Evolutionary conservation across 2,113 vertebrate species (phyloP), one percentile per base, ranked within the genome.

Genomic region (Rhinolophus ferrumequinum): DNA sequence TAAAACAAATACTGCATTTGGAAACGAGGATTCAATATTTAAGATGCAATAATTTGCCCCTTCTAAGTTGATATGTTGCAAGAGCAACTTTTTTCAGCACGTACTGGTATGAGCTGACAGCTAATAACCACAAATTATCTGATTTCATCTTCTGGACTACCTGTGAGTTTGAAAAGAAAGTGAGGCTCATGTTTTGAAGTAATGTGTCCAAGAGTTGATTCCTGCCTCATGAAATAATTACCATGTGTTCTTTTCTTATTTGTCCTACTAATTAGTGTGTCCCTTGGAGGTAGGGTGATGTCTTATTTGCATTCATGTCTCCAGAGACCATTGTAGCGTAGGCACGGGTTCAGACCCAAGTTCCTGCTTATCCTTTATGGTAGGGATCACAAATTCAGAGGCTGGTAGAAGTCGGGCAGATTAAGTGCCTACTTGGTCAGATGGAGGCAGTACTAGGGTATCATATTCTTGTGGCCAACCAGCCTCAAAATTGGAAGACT

Each of bases 351-450:
- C n/a, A 64, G 21, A 33, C 1, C 69, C 19, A 22, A 66, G 9
- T 9, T 44, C 50, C 67, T 15, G 8, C 8, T 85, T 47, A 38
- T 13, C 24, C 10, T 33, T 26, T 33, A 9, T 14, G 35, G 26
- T 0, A 50, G 9, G 35, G 35, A 21, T 28, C 10, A 30, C 8
- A 75, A 0, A 54, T 62, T n/a, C 26, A 18, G 8, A 76, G 41
- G 10, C 33, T 15, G n/a, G 26, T 10, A 33, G n/a, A 44, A 15
- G 6, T 14, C 7, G 16, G 18, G 4, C 26, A 0, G 75, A 38
- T 6, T 10, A 28, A 16, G 3, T 0, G 2, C 2, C 1, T 38
- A 22, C 38, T 21, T 72, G 70, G 16, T 67, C 19, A 62, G 3
- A 30, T 28, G 14, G 35, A 41, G 64, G 24, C 6, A 66, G 3